Evolutionary conservation across 2,113 vertebrate species (phyloP), one percentile per base, ranked within the genome.

Genomic region (Gallinago jamesoni): DNA sequence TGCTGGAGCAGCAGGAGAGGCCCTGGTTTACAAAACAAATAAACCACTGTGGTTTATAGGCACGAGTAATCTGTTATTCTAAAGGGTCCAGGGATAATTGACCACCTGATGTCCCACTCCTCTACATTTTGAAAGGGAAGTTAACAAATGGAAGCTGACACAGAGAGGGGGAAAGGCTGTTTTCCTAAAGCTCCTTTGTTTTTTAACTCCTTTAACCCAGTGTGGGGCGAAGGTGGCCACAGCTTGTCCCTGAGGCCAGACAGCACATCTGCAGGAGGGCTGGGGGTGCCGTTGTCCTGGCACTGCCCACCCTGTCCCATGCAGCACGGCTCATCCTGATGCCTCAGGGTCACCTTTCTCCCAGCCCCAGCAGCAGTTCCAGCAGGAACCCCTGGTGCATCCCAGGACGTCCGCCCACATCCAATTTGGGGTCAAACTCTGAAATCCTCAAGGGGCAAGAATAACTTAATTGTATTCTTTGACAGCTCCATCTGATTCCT

Each of bases 21-120:
- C 75, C 41, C 88, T 55, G 94, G 45, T 80, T 85, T 74, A 83
- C 85, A 67, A 88, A 88, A 66, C 92, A 96, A 94, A 94, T 63
- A 25, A 92, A 90, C 59, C 83, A 14, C 88, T 62, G 75, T 31
- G 82, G 63, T n/a, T 69, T 9, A 19, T 9, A 50, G 62, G 72
- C 87, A 33, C 0, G 12, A 28, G 87, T 12, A 12, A 52, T 53
- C 35, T 35, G 67, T 63, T 48, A 12, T 78, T 73, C 30, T 25
- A 3, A 14, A 62, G 59, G 52, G 39, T 15, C 35, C 4, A 0
- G 66, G 62, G 75, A 14, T 70, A 24, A 84, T 70, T 94, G 56
- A 48, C 33, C 43, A 31, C 59, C 89, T 52, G 68, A 43, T 55
- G 83, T 21, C 90, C 8, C 59, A 63, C 66, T 35, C 20, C 3